These are phyloP conservation scores for Anomalospiza imberbis DNA, from an alignment of 2,797 vertebrate species.

Conservation along the genomic window DNA sequence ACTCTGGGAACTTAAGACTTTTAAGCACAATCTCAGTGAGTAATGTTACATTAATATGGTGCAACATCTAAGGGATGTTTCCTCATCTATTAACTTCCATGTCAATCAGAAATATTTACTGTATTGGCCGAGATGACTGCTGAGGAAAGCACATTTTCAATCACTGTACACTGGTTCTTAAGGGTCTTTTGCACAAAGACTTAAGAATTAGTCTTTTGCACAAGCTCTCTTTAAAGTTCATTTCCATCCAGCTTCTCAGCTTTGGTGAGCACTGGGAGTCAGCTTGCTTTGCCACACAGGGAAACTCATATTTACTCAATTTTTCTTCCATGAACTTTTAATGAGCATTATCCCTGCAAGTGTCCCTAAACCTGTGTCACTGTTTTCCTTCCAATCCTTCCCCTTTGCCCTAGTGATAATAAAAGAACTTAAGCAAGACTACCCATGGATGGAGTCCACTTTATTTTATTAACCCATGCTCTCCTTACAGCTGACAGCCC, in stretches of 20 bases:
- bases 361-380: not conserved
- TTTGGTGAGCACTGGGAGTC: not conserved
- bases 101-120: not conserved
- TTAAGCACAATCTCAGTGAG: not conserved
- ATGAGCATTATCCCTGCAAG: not conserved
- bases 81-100: not conserved
- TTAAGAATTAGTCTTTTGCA: not conserved
- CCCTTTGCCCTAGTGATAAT: not conserved
- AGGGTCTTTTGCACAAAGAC: not conserved
- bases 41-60: not conserved
- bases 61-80: not conserved
- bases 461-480: not conserved
- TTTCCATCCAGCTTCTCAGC: not conserved
- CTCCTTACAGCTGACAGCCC: not conserved
- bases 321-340: not conserved
- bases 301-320: not conserved
- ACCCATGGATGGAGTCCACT: not conserved
- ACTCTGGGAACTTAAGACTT: not conserved
- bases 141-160: not conserved
- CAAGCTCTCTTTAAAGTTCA: not conserved
- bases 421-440: not conserved
- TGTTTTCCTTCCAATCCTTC: not conserved
- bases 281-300: not conserved
- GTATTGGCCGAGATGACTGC: not conserved
- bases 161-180: not conserved